Conservation (phyloP, 2,888 invertebrate species). For the Embidobia sp. region DNA sequence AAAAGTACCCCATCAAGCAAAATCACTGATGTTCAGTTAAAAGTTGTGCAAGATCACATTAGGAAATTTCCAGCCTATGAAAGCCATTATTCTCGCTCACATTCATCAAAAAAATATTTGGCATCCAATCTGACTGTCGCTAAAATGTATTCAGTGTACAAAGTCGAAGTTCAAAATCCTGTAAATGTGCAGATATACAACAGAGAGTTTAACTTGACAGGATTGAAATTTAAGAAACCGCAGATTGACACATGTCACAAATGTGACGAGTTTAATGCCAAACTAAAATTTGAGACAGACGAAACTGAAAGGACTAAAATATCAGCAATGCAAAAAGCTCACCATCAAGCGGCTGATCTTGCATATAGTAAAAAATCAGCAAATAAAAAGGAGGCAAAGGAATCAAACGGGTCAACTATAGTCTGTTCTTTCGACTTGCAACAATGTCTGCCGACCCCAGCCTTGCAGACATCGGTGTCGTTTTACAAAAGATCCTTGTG, state of each 20-base stretch:
- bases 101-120: conserved; percentile 28
- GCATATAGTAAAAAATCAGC: conserved; percentile 33
- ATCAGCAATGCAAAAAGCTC: not conserved
- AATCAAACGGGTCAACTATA: conserved; percentile 1
- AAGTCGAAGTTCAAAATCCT: not conserved
- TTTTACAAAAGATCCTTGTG: conserved; percentile 73
- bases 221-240: conserved; percentile 8
- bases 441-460: conserved; percentile 70
- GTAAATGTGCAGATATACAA: not conserved
- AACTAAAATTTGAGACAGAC: conserved; percentile 1
- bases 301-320: not conserved
- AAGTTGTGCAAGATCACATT: not conserved
- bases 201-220: not conserved
- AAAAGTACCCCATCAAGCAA: not conserved
- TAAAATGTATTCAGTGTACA: conserved; percentile 15
- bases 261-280: conserved; percentile 23
- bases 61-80: conserved; percentile 19
- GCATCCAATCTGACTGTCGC: conserved; percentile 2
- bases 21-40: not conserved
- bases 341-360: conserved; percentile 36
- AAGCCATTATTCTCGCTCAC: conserved; percentile 28
- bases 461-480: conserved; percentile 66
- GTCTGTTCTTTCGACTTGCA: conserved; percentile 56
- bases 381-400: conserved; percentile 26
- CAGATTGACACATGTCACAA: conserved; percentile 64